phyloP scores from a whole-genome alignment of 2,888 invertebrate species.

The Aphidius colemani region DNA sequence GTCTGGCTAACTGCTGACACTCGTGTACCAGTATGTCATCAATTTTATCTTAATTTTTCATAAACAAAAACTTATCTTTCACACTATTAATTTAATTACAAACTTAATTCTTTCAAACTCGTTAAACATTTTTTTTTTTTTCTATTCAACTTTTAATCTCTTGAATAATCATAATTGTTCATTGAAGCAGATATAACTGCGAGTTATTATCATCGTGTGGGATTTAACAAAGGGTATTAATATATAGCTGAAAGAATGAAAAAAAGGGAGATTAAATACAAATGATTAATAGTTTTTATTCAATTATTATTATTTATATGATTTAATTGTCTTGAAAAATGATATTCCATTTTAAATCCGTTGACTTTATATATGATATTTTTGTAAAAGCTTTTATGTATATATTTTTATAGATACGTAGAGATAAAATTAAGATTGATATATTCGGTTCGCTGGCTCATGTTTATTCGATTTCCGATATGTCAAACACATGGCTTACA shows the following conservation, averaged over 20 bases:
- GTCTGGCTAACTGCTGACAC: slow-evolving; percentile 87
- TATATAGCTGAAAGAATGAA: too few relatives aligned
- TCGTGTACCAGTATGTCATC: slow-evolving; percentile 75
- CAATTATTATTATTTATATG: too few relatives aligned
- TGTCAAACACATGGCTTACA: slow-evolving; percentile 13
- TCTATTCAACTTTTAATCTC: slow-evolving; percentile 2
- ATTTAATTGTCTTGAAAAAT: too few relatives aligned
- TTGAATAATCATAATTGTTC: slow-evolving; percentile 6
- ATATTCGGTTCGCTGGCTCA: neutral
- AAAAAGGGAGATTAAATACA: too few relatives aligned
- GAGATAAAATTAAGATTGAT: neutral
- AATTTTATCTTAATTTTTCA: neutral
- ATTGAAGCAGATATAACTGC: neutral
- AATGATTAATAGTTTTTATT: too few relatives aligned
- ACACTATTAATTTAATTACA: neutral
- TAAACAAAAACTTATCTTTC: neutral
- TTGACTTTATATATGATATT: too few relatives aligned
- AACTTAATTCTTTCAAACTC: neutral
- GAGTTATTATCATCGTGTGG: neutral
- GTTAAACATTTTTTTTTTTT: neutral
- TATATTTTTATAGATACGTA: too few relatives aligned
- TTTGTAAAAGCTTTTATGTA: too few relatives aligned
- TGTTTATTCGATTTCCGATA: slow-evolving; percentile 16
- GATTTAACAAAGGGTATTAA: too few relatives aligned
- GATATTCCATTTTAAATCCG: too few relatives aligned